phyloP scores from a whole-genome alignment of 2,888 invertebrate species.

The Leptinotarsa haldemani region DNA sequence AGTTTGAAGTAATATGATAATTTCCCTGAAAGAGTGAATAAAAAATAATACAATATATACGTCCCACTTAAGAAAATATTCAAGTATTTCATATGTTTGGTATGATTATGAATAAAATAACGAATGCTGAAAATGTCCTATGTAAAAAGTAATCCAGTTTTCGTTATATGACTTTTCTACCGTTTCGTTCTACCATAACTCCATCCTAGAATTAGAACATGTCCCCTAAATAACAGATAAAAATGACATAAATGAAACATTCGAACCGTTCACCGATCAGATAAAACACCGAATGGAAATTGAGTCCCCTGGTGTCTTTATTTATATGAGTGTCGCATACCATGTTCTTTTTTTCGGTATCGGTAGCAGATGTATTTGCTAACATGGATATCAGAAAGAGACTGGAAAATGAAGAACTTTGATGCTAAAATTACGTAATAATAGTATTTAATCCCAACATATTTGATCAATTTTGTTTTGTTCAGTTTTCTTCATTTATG shows the following conservation, averaged over 20 bases:
- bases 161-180: conserved; percentile 8
- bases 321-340: not conserved
- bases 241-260: conserved; percentile 27
- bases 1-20: too few species aligned
- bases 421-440: too few species aligned
- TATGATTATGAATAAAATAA: too few species aligned
- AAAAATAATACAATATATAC: too few species aligned
- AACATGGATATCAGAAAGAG: not conserved
- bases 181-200: not conserved
- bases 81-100: too few species aligned
- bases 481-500: too few species aligned
- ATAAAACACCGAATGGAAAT: conserved; percentile 30
- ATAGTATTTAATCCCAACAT: too few species aligned
- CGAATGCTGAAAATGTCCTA: not conserved
- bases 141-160: not conserved
- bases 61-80: too few species aligned
- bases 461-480: too few species aligned
- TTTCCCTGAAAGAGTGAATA: too few species aligned
- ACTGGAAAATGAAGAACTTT: not conserved
- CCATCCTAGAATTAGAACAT: not conserved
- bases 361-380: not conserved
- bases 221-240: conserved; percentile 27
- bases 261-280: conserved; percentile 24
- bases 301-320: conserved; percentile 16
- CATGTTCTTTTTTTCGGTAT: not conserved